Evolutionary conservation across 2,113 vertebrate genomes (phyloP).

Genomic region (Platysternon megacephalum): DNA sequence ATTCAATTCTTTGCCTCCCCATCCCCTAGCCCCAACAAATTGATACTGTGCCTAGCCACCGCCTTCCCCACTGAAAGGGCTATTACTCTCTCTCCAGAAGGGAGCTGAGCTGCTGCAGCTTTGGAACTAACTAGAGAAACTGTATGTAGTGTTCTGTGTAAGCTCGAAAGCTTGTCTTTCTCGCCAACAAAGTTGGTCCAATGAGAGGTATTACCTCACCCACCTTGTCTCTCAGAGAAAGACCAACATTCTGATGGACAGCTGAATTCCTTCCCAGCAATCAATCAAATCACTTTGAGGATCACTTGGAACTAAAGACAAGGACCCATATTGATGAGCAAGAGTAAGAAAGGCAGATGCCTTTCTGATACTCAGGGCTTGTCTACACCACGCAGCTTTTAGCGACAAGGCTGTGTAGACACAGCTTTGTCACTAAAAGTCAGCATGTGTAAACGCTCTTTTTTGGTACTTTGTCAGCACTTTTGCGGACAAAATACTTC

Average conservation of each 20-base stretch:
- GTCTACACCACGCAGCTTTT: no score
- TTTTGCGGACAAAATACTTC: no score
- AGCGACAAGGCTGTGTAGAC: no score
- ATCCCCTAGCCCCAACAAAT: fast-evolving
- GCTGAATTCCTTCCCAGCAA: neutral
- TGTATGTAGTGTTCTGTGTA: neutral
- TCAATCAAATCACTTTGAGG: neutral
- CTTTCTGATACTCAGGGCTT: neutral
- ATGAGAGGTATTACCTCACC: neutral
- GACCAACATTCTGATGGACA: neutral
- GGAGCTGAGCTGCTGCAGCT: neutral
- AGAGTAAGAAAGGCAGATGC: neutral
- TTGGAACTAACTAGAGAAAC: fast-evolving
- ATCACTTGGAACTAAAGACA: neutral
- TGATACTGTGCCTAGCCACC: neutral
- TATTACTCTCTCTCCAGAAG: fast-evolving
- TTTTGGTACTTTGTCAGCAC: no score
- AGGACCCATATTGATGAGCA: fast-evolving
- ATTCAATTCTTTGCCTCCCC: neutral
- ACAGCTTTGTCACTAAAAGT: no score
- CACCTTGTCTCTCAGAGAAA: neutral
- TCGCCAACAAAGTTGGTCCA: neutral
- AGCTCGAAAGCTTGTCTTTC: neutral
- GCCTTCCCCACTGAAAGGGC: neutral
- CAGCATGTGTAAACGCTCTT: no score